These are phyloP conservation scores for Nipponacmea schrenckii DNA, from an alignment of 2,888 invertebrate species.

Conservation along the genomic window DNA sequence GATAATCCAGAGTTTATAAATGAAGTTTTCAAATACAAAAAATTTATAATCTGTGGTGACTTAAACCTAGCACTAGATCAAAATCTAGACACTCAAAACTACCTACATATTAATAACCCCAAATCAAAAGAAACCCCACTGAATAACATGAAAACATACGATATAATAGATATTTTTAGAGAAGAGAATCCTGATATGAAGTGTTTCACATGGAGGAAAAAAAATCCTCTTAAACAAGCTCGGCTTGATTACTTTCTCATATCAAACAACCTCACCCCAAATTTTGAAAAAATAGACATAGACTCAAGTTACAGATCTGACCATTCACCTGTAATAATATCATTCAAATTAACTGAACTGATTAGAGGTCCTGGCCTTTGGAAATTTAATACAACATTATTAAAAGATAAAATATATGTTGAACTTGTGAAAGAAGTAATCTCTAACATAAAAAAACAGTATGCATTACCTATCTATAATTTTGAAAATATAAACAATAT, in stretches of 20 bases:
- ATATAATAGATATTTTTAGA: constrained; percentile 5
- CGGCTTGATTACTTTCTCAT: neutral
- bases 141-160: constrained; percentile 6
- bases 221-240: neutral
- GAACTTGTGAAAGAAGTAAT: constrained; percentile 13
- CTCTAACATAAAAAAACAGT: constrained; percentile 11
- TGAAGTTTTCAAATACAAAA: neutral
- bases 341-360: constrained; percentile 8
- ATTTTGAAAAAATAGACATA: neutral
- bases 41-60: constrained; percentile 12
- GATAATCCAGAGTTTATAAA: constrained; percentile 14
- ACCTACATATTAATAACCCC: constrained; percentile 14
- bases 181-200: neutral
- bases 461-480: constrained; percentile 17
- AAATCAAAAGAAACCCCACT: constrained; percentile 12
- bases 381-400: constrained; percentile 22
- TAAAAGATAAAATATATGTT: constrained; percentile 16
- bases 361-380: constrained; percentile 15
- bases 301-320: constrained; percentile 13
- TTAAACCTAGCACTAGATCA: no score
- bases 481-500: constrained; percentile 10
- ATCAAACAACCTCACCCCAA: neutral
- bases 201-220: neutral
- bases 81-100: constrained; percentile 1
- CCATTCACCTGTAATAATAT: neutral